Conservation (phyloP, 2,888 invertebrate species). For the Chloroclysta siterata region DNA sequence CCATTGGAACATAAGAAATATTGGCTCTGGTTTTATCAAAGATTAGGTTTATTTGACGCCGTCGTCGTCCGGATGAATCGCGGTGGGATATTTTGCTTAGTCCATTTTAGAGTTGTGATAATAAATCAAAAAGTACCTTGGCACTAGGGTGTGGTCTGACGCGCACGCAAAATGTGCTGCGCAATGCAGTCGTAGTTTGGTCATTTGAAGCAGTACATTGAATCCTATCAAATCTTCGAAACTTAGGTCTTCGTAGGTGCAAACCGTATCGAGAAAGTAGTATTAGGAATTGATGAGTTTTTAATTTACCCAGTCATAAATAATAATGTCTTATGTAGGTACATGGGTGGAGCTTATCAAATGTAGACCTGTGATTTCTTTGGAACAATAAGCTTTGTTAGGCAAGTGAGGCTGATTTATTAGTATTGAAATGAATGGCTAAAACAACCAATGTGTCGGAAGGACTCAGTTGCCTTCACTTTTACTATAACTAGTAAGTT, state of each 20-base stretch:
- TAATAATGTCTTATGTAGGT: neutral
- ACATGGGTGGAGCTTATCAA: neutral
- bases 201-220: too few species aligned
- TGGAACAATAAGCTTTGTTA: neutral
- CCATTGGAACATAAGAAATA: constrained; percentile 10
- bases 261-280: too few species aligned
- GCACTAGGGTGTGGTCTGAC: constrained; percentile 9
- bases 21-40: neutral
- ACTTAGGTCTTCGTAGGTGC: too few species aligned
- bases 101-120: neutral
- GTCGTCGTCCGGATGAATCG: neutral
- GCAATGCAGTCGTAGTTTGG: constrained; percentile 22
- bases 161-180: constrained; percentile 21
- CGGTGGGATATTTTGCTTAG: constrained; percentile 11
- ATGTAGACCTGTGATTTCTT: too few species aligned
- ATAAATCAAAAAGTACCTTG: too few species aligned
- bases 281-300: too few species aligned
- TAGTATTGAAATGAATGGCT: neutral
- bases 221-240: too few species aligned
- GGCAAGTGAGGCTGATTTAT: neutral
- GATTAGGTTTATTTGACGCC: neutral
- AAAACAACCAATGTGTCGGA: too few species aligned
- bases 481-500: too few species aligned
- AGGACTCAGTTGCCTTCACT: too few species aligned
- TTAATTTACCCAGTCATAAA: too few species aligned